Evolutionary conservation across 2,888 invertebrate species (phyloP), one percentile per base, ranked within the genome.

Genomic region (Noctua janthe): DNA sequence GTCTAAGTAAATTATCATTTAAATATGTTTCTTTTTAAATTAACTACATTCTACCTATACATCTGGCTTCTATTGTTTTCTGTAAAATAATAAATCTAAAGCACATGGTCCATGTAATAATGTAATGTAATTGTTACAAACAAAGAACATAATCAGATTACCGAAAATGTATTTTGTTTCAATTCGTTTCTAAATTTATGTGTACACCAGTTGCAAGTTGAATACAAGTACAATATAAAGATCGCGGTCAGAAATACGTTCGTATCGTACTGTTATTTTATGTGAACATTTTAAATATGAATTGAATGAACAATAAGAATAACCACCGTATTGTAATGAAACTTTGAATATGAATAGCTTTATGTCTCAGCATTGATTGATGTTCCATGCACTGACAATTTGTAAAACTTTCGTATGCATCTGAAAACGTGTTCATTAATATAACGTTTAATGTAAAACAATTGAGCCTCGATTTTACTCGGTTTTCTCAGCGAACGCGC

Each of bases 401-500:
- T 83, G 74, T 75, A 49, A 64, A 51, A 62, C 29, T 51, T 73
- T 69, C 43, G 43, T 29, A 54, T 67, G n/a, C 47, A 54, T 82
- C 4, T 54, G n/a, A 35, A 71, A 49, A 35, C n/a, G 66, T 82
- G 39, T 74, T 29, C 10, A n/a, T 67, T 51, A 54, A 66, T 49
- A 51, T 47, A 69, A 51, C 70, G 54, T 13, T 54, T 43, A 71
- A 75, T 54, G 56, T 74, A 49, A 74, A 79, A 77, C 76, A 64
- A 47, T 71, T 39, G 17, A 75, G 3, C 20, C 23, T 73, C 47
- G n/a, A 78, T 82, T 81, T 81, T 49, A 29, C 76, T 62, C 10
- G 66, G 69, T 62, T 74, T 74, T 78, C 89, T 88, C 82, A 72
- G 62, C 56, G 77, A 89, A 84, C 64, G 64, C 82, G 75, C 71